phyloP scores from a whole-genome alignment of 1,140 invertebrate species.

The Dryas iulia region DNA sequence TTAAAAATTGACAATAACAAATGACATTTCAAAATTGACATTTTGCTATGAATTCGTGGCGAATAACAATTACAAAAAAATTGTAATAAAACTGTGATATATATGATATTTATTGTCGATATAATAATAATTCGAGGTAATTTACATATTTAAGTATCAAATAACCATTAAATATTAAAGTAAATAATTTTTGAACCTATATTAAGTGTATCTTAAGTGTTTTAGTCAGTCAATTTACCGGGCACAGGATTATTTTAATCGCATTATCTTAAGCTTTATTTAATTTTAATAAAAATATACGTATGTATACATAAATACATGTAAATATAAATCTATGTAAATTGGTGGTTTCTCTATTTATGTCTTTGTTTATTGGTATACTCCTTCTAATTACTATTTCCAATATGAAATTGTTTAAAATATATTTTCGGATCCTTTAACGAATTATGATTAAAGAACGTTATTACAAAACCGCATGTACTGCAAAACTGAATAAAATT shows the following conservation, averaged over 20 bases:
- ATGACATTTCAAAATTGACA: conserved; percentile 37
- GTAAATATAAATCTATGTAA: no score
- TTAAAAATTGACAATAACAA: conserved; percentile 6
- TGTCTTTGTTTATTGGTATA: no score
- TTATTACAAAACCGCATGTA: no score
- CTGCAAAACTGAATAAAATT: no score
- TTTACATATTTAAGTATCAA: background rate
- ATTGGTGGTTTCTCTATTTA: no score
- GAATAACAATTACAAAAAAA: conserved; percentile 24
- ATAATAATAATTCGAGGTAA: background rate
- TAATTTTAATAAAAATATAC: conserved; percentile 2
- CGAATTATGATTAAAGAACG: no score
- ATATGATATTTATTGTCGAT: background rate
- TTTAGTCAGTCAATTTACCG: conserved; percentile 11
- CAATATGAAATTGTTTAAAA: no score
- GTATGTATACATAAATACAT: no score
- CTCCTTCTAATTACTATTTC: no score
- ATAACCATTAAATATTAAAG: background rate
- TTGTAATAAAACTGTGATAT: conserved; percentile 15
- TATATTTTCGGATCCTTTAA: no score
- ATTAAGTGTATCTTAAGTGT: background rate
- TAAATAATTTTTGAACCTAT: background rate
- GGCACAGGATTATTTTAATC: background rate
- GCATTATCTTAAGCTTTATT: background rate
- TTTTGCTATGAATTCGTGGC: conserved; percentile 59